Evolutionary conservation across 2,113 vertebrate species (phyloP).

Genomic region (Sula dactylatra): DNA sequence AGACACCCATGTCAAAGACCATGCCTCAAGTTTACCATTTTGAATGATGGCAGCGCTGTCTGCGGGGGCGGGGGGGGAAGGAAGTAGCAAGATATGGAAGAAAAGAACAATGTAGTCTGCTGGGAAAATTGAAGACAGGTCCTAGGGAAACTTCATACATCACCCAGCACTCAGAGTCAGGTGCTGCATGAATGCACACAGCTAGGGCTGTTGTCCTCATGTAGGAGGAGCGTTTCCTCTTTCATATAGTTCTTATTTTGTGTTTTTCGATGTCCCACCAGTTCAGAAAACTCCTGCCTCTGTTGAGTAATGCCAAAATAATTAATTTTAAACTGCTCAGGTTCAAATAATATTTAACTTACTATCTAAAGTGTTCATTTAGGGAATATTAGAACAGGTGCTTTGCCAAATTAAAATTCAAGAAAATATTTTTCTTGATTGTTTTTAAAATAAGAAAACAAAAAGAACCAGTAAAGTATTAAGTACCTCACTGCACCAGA

Average conservation of each 20-base stretch:
- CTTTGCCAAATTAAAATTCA: background rate
- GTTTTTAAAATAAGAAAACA: background rate
- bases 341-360: background rate
- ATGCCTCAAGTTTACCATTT: background rate
- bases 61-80: background rate
- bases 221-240: background rate
- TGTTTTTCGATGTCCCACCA: background rate
- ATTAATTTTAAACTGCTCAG: background rate
- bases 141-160: background rate
- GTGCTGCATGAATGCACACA: background rate
- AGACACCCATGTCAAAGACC: background rate
- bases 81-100: background rate
- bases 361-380: background rate
- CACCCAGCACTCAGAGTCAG: background rate
- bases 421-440: background rate
- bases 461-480: background rate
- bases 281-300: background rate
- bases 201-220: background rate
- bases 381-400: background rate
- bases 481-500: background rate
- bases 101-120: background rate
- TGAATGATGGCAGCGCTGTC: background rate
- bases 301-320: background rate
- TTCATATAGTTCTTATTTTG: background rate
- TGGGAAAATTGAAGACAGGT: background rate